phyloP scores from a whole-genome alignment of 1,140 invertebrate species.

The Epicauta chinensis region DNA sequence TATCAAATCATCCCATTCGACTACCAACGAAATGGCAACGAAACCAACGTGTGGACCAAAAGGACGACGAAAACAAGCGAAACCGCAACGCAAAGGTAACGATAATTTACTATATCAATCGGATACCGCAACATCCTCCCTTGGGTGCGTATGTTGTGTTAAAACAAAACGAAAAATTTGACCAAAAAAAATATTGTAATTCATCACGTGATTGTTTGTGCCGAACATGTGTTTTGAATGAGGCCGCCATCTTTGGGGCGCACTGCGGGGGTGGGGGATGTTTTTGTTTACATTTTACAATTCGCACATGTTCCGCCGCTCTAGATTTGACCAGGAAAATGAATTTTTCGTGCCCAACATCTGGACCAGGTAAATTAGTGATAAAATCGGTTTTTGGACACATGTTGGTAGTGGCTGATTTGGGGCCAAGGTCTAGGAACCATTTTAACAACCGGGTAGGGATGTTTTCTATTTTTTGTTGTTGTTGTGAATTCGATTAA shows the following conservation, averaged over 20 bases:
- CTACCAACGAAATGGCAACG: conserved; percentile 23
- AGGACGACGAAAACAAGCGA: conserved; percentile 40
- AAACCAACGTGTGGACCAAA: conserved; percentile 25
- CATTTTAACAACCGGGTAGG: not conserved
- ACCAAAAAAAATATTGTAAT: not conserved
- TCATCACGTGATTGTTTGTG: not conserved
- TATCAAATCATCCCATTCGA: too few relatives aligned
- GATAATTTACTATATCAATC: not conserved
- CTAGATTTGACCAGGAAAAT: not conserved
- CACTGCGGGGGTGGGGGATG: conserved; percentile 11
- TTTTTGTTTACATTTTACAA: conserved; percentile 11
- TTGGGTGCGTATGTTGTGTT: not conserved
- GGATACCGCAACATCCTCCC: not conserved
- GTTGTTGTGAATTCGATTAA: not conserved
- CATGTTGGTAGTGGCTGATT: not conserved
- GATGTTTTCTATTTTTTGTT: not conserved
- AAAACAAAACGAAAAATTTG: not conserved
- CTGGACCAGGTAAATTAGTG: not conserved
- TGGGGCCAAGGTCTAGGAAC: not conserved
- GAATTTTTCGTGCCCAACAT: too few relatives aligned
- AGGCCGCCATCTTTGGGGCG: conserved; percentile 12
- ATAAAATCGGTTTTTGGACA: not conserved
- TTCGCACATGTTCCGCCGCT: not conserved
- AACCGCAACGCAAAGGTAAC: conserved; percentile 40
- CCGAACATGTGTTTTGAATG: conserved; percentile 6